Conservation (phyloP, 1,140 invertebrate genomes). For the Ruditapes philippinarum region DNA sequence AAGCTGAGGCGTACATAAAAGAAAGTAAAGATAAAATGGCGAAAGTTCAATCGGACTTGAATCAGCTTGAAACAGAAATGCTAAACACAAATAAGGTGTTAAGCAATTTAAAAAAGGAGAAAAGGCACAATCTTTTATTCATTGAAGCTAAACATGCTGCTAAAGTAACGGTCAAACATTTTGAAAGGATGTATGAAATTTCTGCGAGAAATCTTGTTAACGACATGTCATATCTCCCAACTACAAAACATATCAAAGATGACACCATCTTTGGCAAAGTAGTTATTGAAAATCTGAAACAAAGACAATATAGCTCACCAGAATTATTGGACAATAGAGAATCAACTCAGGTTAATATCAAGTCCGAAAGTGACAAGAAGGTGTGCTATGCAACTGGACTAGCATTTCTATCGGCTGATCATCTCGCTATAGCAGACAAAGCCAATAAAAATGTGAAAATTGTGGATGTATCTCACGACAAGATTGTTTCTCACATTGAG, state of each 20-base stretch:
- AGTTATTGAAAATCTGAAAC: too few relatives aligned
- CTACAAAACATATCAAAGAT: too few relatives aligned
- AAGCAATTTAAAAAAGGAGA: not conserved
- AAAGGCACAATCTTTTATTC: not conserved
- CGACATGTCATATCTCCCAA: not conserved
- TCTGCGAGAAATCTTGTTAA: not conserved
- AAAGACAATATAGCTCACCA: not conserved
- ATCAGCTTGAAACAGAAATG: not conserved
- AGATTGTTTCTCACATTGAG: not conserved
- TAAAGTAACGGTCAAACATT: not conserved
- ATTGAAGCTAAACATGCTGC: not conserved
- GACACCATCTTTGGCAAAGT: too few relatives aligned
- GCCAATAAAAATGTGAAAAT: conserved; percentile 9
- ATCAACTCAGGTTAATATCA: not conserved
- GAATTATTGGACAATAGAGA: not conserved
- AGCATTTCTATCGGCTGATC: not conserved
- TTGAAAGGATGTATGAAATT: not conserved
- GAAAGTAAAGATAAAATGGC: not conserved
- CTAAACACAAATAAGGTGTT: not conserved
- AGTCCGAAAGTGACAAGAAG: not conserved
- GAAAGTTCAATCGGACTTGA: not conserved
- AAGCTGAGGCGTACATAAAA: not conserved
- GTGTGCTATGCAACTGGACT: not conserved
- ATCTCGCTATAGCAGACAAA: not conserved
- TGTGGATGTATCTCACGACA: not conserved